phyloP scores from a whole-genome alignment of 2,888 invertebrate species.

The Strigamia crassipes region DNA sequence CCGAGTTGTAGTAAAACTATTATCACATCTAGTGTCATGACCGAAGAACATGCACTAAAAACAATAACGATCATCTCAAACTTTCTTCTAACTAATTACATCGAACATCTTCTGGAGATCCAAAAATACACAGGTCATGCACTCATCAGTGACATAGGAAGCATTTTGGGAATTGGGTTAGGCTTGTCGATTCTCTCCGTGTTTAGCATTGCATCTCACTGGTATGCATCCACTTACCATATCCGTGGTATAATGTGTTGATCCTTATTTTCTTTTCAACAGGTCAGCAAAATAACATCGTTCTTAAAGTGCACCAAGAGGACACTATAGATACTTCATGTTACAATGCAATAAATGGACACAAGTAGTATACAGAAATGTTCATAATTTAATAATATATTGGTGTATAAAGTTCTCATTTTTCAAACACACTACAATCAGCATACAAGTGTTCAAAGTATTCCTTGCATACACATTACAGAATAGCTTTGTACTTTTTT shows the following conservation, averaged over 20 bases:
- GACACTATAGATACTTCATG: too few relatives aligned
- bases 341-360: background rate
- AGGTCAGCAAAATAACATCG: too few relatives aligned
- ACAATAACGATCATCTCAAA: background rate
- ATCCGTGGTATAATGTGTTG: too few relatives aligned
- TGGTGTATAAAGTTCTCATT: slow-evolving; percentile 35
- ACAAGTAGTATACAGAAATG: slow-evolving; percentile 23
- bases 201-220: background rate
- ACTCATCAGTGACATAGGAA: background rate
- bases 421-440: slow-evolving; percentile 42
- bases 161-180: background rate
- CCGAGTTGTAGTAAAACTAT: background rate
- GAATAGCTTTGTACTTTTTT: slow-evolving; percentile 33
- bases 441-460: slow-evolving; percentile 35
- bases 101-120: background rate
- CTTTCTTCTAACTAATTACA: background rate
- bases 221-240: background rate
- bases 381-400: slow-evolving; percentile 36
- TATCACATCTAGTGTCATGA: background rate
- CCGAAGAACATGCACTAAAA: background rate
- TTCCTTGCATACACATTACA: slow-evolving; percentile 34
- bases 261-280: too few relatives aligned
- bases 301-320: too few relatives aligned
- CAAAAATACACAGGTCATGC: background rate
- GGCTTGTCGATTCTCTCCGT: background rate